Evolutionary conservation across 2,113 vertebrate genomes (phyloP).

Genomic region (Nerophis lumbriciformis): DNA sequence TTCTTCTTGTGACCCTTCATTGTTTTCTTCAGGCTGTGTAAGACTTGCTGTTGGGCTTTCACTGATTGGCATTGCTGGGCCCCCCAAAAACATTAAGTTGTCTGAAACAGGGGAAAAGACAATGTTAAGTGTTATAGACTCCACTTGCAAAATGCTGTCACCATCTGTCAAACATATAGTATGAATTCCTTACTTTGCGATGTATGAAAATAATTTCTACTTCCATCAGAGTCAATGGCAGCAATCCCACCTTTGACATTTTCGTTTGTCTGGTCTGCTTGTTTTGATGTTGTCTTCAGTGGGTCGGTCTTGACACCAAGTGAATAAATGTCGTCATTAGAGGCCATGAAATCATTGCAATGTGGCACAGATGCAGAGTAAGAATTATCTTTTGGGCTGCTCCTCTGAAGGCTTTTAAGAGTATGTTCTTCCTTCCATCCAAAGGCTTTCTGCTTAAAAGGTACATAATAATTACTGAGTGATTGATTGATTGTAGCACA

Average conservation of each 20-base stretch:
- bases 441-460: conserved; percentile 77
- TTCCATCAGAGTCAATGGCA: conserved; percentile 71
- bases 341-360: conserved; percentile 90
- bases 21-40: conserved; percentile 26
- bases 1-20: conserved; percentile 24
- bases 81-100: conserved; percentile 53
- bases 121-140: conserved; percentile 64
- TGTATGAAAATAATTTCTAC: conserved; percentile 64
- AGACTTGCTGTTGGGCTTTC: conserved; percentile 55
- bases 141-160: conserved; percentile 66
- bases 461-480: conserved; percentile 72
- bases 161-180: conserved; percentile 58
- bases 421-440: conserved; percentile 86
- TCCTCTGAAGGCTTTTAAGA: conserved; percentile 83
- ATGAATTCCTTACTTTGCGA: conserved; percentile 59
- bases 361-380: conserved; percentile 76
- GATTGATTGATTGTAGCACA: conserved; percentile 65
- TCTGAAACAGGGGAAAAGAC: conserved; percentile 69
- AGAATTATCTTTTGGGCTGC: conserved; percentile 73
- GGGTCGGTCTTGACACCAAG: conserved; percentile 74
- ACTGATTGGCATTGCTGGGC: conserved; percentile 65
- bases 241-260: conserved; percentile 36
- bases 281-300: conserved; percentile 52
- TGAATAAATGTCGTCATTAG: conserved; percentile 91
- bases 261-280: conserved; percentile 51